Conservation (phyloP, 2,888 invertebrate genomes). For the Agrotis segetum region DNA sequence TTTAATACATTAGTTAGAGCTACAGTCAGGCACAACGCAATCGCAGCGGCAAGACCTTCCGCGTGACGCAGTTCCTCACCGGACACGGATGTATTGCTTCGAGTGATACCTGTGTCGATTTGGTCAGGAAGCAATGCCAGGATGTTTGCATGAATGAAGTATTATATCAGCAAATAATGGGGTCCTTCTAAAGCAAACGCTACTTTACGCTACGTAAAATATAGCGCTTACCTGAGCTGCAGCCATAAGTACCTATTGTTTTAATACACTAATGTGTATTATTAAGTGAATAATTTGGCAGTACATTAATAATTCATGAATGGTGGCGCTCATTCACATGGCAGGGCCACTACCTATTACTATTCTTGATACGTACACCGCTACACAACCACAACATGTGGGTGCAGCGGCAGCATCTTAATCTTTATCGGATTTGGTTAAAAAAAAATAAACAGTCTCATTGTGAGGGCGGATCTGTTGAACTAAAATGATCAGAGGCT, state of each 20-base stretch:
- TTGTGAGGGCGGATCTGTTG: too few relatives aligned
- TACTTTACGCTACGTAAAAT: not conserved
- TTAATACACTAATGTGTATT: slow-evolving; percentile 8
- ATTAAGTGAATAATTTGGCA: slow-evolving; percentile 35
- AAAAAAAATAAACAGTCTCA: too few relatives aligned
- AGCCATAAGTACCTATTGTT: not conserved
- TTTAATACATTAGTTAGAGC: too few relatives aligned
- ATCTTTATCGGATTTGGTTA: not conserved
- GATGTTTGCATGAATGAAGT: too few relatives aligned
- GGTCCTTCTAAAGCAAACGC: not conserved
- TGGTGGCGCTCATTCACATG: slow-evolving; percentile 11
- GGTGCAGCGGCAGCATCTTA: not conserved
- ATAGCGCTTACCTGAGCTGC: not conserved
- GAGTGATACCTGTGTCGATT: too few relatives aligned
- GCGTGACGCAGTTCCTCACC: too few relatives aligned
- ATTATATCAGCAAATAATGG: not conserved
- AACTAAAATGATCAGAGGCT: too few relatives aligned
- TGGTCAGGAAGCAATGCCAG: too few relatives aligned
- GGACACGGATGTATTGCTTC: too few relatives aligned
- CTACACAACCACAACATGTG: slow-evolving; percentile 1
- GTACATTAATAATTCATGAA: slow-evolving; percentile 35
- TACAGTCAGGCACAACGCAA: too few relatives aligned
- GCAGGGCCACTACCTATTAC: slow-evolving; percentile 13
- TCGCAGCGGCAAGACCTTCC: too few relatives aligned
- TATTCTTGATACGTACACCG: slow-evolving; percentile 5